Evolutionary conservation across 2,888 invertebrate species (phyloP).

Genomic region (Onthophagus sagittarius): DNA sequence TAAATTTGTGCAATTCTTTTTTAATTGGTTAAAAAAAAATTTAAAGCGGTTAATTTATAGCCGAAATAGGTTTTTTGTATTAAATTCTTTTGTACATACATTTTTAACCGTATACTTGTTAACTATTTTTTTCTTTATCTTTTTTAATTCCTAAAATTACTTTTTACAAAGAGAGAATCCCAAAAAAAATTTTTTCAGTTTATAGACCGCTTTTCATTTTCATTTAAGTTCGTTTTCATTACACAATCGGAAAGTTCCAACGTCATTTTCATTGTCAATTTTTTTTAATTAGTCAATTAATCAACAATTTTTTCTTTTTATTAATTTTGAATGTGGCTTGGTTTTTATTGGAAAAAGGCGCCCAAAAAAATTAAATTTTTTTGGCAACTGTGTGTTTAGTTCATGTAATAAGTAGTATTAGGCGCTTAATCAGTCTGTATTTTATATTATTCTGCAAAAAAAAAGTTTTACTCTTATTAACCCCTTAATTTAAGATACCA

Average conservation of each 20-base stretch:
- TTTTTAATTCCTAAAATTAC: slow-evolving; percentile 38
- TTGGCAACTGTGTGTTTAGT: no score
- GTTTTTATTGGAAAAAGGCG: no score
- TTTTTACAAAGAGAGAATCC: slow-evolving; percentile 33
- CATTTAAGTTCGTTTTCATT: not conserved
- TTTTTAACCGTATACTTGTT: slow-evolving; percentile 47
- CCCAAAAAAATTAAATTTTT: no score
- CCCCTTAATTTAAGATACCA: no score
- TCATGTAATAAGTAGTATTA: no score
- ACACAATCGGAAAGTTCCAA: not conserved
- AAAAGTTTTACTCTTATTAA: no score
- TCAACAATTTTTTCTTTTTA: no score
- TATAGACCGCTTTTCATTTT: not conserved
- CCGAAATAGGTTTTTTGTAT: slow-evolving; percentile 18
- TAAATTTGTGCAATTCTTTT: slow-evolving; percentile 6
- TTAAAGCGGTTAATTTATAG: slow-evolving; percentile 14
- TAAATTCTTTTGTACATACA: slow-evolving; percentile 42
- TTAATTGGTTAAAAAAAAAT: slow-evolving; percentile 7
- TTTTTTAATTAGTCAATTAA: not conserved
- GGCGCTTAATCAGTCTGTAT: no score
- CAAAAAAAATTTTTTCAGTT: not conserved
- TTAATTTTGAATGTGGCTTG: no score
- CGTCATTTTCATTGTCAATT: not conserved
- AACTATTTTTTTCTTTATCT: slow-evolving; percentile 23
- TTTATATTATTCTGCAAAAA: no score